Conservation (phyloP, 37 sponge, comb jelly and placozoan species). For the Oopsacas minuta region DNA sequence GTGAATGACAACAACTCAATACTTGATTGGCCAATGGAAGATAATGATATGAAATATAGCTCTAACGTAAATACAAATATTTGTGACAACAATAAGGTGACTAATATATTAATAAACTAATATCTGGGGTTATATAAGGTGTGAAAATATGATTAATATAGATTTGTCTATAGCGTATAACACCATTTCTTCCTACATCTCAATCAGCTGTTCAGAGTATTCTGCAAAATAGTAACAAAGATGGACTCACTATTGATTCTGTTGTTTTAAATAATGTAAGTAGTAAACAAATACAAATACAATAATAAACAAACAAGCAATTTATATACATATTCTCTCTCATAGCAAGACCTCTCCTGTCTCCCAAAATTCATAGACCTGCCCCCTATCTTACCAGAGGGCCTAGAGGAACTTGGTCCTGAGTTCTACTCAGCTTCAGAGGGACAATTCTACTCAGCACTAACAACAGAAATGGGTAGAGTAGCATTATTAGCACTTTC, state of each 20-base stretch:
- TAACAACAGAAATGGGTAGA: not conserved
- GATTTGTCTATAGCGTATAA: not conserved
- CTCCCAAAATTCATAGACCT: not conserved
- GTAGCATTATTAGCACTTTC: slow-evolving; percentile 9
- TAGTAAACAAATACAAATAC: not conserved
- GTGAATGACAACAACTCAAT: not conserved
- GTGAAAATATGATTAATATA: no score
- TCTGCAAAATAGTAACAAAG: not conserved
- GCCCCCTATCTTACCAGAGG: not conserved
- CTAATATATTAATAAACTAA: no score
- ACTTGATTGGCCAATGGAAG: not conserved
- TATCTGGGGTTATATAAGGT: no score
- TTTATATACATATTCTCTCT: no score
- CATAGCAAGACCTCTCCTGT: not conserved
- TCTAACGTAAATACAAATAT: not conserved
- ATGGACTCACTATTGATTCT: not conserved
- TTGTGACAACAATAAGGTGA: no score
- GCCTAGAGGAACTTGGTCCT: not conserved
- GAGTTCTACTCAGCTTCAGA: slow-evolving; percentile 13
- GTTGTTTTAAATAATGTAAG: not conserved
- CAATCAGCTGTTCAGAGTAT: not conserved
- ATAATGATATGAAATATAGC: not conserved
- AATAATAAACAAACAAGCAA: not conserved
- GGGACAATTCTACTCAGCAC: not conserved
- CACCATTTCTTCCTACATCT: not conserved